These are phyloP conservation scores for Pipistrellus pipistrellus DNA, from an alignment of 2,797 vertebrate species.

Conservation along the genomic window DNA sequence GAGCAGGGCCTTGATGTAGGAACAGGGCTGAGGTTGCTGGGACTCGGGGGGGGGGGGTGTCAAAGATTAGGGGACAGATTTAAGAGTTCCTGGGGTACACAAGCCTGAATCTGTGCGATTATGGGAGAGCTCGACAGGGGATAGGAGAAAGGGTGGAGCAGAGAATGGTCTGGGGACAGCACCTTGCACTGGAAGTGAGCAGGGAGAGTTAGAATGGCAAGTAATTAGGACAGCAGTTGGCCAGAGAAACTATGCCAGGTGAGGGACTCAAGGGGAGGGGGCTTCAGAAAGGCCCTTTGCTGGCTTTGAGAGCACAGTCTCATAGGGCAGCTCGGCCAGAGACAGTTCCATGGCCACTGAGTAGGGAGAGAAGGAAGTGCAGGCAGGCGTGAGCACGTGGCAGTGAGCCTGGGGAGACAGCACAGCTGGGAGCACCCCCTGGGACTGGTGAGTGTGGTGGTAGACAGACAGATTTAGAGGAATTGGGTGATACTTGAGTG, in stretches of 20 bases:
- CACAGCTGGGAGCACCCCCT: background rate
- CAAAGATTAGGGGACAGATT: background rate
- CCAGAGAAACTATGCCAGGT: background rate
- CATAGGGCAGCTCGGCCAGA: background rate
- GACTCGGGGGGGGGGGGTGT: background rate
- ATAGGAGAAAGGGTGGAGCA: background rate
- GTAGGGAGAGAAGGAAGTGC: background rate
- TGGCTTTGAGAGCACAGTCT: background rate
- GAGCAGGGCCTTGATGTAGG: background rate
- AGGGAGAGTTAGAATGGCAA: background rate
- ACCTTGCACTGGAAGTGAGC: background rate
- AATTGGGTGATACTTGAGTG: background rate
- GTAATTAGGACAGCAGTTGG: background rate
- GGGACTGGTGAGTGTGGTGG: background rate
- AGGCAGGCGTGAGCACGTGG: too few species aligned
- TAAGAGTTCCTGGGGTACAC: background rate
- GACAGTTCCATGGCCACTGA: background rate
- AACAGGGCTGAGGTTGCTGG: background rate
- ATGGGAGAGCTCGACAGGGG: background rate
- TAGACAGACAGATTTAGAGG: background rate
- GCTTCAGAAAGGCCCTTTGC: fast-evolving
- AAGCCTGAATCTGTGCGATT: background rate
- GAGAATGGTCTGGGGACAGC: background rate
- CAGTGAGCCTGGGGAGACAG: background rate
- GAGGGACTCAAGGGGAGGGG: background rate